These are phyloP conservation scores for Caenorhabditis inopinata DNA, from an alignment of 1,140 invertebrate species.

Conservation along the genomic window DNA sequence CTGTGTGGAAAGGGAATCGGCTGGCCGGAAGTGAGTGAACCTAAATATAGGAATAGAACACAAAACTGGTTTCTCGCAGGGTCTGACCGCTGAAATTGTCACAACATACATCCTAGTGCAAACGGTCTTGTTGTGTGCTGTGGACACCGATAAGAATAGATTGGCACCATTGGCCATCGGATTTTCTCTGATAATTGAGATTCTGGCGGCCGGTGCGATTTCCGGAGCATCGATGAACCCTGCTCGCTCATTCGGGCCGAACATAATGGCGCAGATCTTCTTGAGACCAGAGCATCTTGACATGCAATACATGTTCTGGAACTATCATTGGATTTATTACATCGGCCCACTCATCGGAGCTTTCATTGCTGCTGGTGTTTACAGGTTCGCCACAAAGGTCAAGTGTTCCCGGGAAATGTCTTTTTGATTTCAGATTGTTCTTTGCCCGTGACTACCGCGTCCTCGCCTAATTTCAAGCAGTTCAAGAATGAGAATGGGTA, in stretches of 20 bases:
- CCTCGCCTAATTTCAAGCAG: conserved; percentile 31
- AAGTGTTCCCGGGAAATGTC: background rate
- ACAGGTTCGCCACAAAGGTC: background rate
- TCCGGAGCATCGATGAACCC: conserved; percentile 69
- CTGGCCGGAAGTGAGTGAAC: background rate
- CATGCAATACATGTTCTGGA: conserved; percentile 54
- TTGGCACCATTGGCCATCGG: conserved; percentile 67
- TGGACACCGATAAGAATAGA: conserved; percentile 56
- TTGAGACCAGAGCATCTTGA: conserved; percentile 3
- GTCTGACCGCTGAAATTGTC: conserved; percentile 62
- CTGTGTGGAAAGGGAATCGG: background rate
- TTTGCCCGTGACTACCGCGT: conserved; percentile 41
- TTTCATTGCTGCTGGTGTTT: conserved; percentile 55
- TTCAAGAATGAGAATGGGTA: background rate
- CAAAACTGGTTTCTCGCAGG: conserved; percentile 5
- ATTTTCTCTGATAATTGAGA: conserved; percentile 62
- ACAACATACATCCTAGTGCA: conserved; percentile 64
- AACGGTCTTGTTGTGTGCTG: conserved; percentile 63
- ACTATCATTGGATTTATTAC: conserved; percentile 67
- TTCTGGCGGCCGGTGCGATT: conserved; percentile 59
- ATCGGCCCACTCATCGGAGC: conserved; percentile 65
- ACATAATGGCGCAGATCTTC: conserved; percentile 56
- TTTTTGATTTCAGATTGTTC: conserved; percentile 32
- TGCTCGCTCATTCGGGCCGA: conserved; percentile 67
- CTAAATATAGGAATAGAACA: background rate